Evolutionary conservation across 2,797 vertebrate genomes (phyloP).

Genomic region (Pempheris klunzingeri): DNA sequence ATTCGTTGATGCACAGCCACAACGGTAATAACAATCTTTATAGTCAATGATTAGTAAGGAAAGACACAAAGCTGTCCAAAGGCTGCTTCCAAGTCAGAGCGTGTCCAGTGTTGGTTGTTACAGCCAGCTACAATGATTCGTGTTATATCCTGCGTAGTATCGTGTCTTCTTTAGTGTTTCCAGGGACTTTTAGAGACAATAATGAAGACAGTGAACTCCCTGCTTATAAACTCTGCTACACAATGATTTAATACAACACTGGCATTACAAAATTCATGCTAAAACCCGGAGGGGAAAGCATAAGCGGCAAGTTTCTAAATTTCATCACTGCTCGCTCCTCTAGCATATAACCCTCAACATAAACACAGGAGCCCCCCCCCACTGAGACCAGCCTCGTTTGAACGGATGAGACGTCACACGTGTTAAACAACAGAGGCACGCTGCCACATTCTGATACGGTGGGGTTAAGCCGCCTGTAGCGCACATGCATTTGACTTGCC

Average conservation of each 20-base stretch:
- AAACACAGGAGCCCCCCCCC: slow-evolving; percentile 28
- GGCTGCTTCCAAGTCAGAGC: neutral
- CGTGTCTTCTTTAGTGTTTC: neutral
- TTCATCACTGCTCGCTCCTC: slow-evolving; percentile 33
- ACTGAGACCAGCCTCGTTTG: slow-evolving; percentile 46
- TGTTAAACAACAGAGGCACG: slow-evolving; percentile 48
- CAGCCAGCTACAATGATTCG: too few species aligned
- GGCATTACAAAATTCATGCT: slow-evolving; percentile 6
- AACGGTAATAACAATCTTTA: neutral
- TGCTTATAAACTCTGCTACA: slow-evolving; percentile 12
- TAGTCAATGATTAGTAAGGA: neutral
- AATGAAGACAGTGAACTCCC: slow-evolving; percentile 14
- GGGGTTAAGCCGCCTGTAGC: slow-evolving; percentile 14
- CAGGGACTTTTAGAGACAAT: neutral
- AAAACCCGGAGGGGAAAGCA: slow-evolving; percentile 23
- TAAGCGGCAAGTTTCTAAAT: slow-evolving; percentile 40
- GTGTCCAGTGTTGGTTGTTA: neutral
- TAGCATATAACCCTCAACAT: slow-evolving; percentile 14
- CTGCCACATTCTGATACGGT: slow-evolving; percentile 30
- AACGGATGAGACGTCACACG: slow-evolving; percentile 51
- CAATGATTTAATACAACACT: neutral
- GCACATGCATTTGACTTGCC: neutral
- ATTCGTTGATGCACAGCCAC: neutral
- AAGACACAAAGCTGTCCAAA: neutral
- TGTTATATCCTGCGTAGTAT: too few species aligned